Conservation (phyloP, 2,888 invertebrate species). For the Phortica magna region DNA sequence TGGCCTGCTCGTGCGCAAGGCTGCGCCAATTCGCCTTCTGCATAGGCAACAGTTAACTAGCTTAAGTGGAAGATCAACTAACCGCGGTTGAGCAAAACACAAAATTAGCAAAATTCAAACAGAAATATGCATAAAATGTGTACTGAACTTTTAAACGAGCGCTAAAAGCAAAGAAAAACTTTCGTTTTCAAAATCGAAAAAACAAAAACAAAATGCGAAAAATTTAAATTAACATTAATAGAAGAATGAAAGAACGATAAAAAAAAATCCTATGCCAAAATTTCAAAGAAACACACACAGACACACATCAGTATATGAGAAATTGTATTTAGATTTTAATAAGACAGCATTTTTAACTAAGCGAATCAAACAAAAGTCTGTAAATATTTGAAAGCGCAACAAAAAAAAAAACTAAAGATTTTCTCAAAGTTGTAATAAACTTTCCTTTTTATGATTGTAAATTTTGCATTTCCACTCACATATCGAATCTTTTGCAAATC, state of each 20-base stretch:
- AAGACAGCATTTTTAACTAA: constrained; percentile 36
- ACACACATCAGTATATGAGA: constrained; percentile 27
- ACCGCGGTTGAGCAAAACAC: constrained; percentile 31
- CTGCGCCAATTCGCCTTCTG: constrained; percentile 33
- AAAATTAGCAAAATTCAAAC: not conserved
- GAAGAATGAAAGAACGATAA: constrained; percentile 38
- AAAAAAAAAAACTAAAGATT: not conserved
- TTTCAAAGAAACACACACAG: constrained; percentile 61
- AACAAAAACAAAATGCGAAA: not conserved
- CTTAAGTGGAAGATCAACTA: constrained; percentile 36
- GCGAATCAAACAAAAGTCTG: constrained; percentile 43
- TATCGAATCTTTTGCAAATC: constrained; percentile 23
- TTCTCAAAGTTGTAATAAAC: constrained; percentile 41
- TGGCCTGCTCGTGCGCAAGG: constrained; percentile 8
- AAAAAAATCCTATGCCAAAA: constrained; percentile 73
- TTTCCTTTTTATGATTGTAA: constrained; percentile 19
- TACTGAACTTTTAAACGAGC: constrained; percentile 26
- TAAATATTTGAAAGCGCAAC: constrained; percentile 56
- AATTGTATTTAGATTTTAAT: constrained; percentile 19
- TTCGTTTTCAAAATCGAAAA: constrained; percentile 33
- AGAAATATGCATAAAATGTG: constrained; percentile 10
- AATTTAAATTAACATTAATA: constrained; percentile 43
- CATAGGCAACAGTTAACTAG: constrained; percentile 37
- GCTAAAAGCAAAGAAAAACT: not conserved
- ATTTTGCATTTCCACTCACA: constrained; percentile 22